A percentile compares a stretch with the other conserved stretches of the same genome.
Conservation (phyloP, 1,140 invertebrate genomes). For the Caenorhabditis briggsae region DNA sequence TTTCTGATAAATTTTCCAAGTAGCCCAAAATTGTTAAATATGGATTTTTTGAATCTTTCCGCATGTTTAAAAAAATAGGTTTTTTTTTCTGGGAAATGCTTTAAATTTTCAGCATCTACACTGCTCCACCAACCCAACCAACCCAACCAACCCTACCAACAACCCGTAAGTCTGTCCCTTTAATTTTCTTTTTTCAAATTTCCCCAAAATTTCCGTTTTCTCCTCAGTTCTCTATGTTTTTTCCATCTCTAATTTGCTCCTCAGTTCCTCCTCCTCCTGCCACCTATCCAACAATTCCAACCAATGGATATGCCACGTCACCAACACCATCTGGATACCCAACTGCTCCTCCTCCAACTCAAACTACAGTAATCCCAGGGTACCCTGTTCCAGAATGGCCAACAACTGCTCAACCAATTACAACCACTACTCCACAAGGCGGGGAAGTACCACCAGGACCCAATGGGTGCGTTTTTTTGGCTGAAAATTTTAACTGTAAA, state of each 20-base stretch:
- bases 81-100: too few species aligned
- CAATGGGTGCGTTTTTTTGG: not conserved
- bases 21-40: too few species aligned
- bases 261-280: not conserved
- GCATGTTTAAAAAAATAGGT: too few species aligned
- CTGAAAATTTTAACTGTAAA: not conserved
- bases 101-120: too few species aligned
- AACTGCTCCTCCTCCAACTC: not conserved
- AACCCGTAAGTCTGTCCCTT: not conserved
- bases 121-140: not conserved
- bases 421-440: not conserved
- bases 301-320: not conserved
- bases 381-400: not conserved
- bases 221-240: not conserved
- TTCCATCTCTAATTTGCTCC: not conserved
- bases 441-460: not conserved
- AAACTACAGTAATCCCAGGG: not conserved
- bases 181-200: not conserved
- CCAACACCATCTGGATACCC: not conserved
- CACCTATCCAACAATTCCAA: not conserved
- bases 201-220: not conserved
- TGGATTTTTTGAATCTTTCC: too few species aligned
- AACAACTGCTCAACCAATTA: not conserved
- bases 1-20: too few species aligned
- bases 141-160: not conserved